Evolutionary conservation across 2,797 vertebrate species (phyloP).

Genomic region (Gambusia yucatana): DNA sequence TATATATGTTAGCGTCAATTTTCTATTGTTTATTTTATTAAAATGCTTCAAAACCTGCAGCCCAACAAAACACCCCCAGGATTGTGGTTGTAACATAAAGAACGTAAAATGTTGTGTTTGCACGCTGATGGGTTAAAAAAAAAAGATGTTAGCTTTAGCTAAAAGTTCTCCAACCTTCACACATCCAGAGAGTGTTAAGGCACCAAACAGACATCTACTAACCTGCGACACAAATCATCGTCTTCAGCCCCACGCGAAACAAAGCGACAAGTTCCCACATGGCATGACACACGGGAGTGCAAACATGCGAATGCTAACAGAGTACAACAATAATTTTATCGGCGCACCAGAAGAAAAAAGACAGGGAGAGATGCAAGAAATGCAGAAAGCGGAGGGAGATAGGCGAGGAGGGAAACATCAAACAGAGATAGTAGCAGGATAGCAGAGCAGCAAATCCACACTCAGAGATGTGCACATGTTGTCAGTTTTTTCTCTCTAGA

Average conservation of each 20-base stretch:
- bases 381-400: not conserved
- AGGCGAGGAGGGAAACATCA: constrained; percentile 55
- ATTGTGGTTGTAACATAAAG: not conserved
- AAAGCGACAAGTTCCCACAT: constrained; percentile 7
- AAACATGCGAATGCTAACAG: constrained; percentile 2
- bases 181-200: constrained; percentile 18
- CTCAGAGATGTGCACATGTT: constrained; percentile 18
- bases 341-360: constrained; percentile 52
- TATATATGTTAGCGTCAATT: not conserved
- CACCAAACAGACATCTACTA: constrained; percentile 13
- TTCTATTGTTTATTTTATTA: not conserved
- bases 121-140: constrained; percentile 3
- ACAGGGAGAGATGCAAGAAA: constrained; percentile 35
- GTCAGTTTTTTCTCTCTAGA: constrained; percentile 36
- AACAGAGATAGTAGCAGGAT: constrained; percentile 44
- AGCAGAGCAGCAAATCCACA: constrained; percentile 44
- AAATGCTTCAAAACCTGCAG: not conserved
- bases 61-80: not conserved
- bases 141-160: constrained; percentile 13
- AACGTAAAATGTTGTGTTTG: not conserved
- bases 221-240: not conserved
- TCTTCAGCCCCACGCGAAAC: not conserved
- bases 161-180: constrained; percentile 34
- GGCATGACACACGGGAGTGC: not conserved
- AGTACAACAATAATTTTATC: constrained; percentile 47